Evolutionary conservation across 2,888 invertebrate genomes (phyloP).

Genomic region (Punctoribates punctum): DNA sequence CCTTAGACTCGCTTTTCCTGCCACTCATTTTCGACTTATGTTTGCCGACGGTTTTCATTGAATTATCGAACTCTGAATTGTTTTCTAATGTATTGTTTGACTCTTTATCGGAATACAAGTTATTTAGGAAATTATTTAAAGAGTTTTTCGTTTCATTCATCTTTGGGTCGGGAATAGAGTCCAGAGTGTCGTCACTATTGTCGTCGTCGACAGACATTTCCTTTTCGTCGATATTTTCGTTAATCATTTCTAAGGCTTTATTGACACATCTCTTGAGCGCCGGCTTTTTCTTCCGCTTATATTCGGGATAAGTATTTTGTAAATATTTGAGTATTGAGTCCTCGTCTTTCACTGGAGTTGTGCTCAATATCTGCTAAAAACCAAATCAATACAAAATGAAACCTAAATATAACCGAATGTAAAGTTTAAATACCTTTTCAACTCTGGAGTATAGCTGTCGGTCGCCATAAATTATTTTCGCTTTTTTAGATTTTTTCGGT

Average conservation of each 20-base stretch:
- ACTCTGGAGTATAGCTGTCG: not conserved
- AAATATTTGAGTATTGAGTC: conserved; percentile 76
- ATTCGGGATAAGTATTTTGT: conserved; percentile 71
- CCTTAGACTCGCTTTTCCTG: not conserved
- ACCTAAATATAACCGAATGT: not conserved
- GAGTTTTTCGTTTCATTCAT: conserved; percentile 47
- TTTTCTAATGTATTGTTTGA: not conserved
- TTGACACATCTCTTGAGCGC: conserved; percentile 60
- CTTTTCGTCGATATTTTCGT: conserved; percentile 21
- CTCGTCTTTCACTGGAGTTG: conserved; percentile 61
- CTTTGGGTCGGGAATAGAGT: conserved; percentile 32
- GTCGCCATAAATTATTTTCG: conserved; percentile 3
- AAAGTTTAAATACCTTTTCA: not conserved
- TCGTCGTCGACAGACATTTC: conserved; percentile 20
- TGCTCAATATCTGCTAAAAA: conserved; percentile 4
- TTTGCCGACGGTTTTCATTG: not conserved
- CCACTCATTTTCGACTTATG: not conserved
- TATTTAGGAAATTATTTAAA: conserved; percentile 51
- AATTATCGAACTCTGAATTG: not conserved
- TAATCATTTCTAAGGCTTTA: conserved; percentile 46
- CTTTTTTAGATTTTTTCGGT: not conserved
- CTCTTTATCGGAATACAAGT: conserved; percentile 49
- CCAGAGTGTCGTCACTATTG: conserved; percentile 29
- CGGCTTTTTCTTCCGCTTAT: conserved; percentile 71
- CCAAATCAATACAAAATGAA: not conserved